These are phyloP conservation scores for Otus sunia DNA, from an alignment of 2,113 vertebrate species.

Conservation along the genomic window DNA sequence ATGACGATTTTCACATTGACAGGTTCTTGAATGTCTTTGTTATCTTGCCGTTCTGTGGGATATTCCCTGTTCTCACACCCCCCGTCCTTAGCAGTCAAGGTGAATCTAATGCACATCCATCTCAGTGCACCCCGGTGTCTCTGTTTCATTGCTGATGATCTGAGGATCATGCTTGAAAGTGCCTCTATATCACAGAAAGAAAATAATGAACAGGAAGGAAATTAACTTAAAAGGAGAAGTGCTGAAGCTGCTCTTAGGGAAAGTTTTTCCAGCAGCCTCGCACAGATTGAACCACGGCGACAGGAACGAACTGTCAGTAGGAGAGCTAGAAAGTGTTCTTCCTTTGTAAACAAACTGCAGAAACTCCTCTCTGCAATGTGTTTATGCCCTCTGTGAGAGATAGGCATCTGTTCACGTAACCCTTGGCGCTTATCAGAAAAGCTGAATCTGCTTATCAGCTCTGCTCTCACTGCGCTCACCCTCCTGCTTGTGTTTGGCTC, in stretches of 20 bases:
- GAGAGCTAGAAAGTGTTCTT: neutral
- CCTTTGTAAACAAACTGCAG: neutral
- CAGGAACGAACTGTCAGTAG: neutral
- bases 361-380: neutral
- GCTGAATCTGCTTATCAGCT: neutral
- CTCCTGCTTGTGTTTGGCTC: neutral
- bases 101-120: neutral
- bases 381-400: neutral
- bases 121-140: neutral
- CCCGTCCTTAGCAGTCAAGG: neutral
- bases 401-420: neutral
- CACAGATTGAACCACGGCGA: rapidly evolving
- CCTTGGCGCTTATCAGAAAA: neutral
- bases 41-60: neutral
- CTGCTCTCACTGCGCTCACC: neutral
- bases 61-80: neutral
- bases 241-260: neutral
- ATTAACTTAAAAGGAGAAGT: neutral
- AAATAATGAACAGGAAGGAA: neutral
- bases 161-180: neutral
- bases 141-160: neutral
- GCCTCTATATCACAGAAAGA: neutral
- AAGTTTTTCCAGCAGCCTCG: neutral
- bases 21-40: neutral
- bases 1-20: neutral